Percentiles rank a stretch among this genome's conserved stretches.
These are phyloP conservation scores for Dromiciops gliroides DNA, from an alignment of 2,113 vertebrate genomes.

Conservation along the genomic window DNA sequence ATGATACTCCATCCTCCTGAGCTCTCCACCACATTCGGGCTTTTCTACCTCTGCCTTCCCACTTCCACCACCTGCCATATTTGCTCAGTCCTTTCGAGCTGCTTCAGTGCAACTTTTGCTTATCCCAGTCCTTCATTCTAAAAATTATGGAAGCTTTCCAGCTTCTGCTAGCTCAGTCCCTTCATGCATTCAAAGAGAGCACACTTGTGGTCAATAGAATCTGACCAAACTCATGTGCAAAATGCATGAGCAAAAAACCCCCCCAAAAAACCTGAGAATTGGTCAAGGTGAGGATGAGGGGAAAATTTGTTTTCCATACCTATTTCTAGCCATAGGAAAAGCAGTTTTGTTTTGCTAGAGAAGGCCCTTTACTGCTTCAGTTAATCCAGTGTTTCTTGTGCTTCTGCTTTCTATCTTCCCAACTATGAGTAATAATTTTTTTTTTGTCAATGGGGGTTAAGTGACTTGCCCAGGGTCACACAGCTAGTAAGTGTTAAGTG, in stretches of 20 bases:
- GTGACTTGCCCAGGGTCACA: too few relatives aligned
- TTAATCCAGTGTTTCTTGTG: background rate
- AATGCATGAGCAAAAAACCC: background rate
- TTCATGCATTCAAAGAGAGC: constrained; percentile 6
- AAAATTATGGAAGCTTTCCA: background rate
- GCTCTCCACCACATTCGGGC: background rate
- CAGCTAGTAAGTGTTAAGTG: too few relatives aligned
- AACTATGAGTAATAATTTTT: background rate
- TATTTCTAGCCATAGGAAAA: constrained; percentile 21
- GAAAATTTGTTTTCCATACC: background rate
- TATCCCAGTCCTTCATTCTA: background rate
- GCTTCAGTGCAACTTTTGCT: background rate
- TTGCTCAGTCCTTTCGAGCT: background rate
- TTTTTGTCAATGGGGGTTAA: too few relatives aligned
- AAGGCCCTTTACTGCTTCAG: background rate
- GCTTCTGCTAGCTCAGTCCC: background rate
- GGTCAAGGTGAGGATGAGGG: background rate
- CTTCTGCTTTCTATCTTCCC: background rate
- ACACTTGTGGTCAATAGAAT: background rate
- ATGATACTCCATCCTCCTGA: background rate
- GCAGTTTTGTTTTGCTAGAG: background rate
- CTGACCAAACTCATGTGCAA: background rate
- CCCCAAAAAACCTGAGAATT: background rate
- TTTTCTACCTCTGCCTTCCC: background rate
- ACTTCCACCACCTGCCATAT: too few relatives aligned